Evolutionary conservation across 2,888 invertebrate genomes (phyloP).

Genomic region (Rotaria socialis): DNA sequence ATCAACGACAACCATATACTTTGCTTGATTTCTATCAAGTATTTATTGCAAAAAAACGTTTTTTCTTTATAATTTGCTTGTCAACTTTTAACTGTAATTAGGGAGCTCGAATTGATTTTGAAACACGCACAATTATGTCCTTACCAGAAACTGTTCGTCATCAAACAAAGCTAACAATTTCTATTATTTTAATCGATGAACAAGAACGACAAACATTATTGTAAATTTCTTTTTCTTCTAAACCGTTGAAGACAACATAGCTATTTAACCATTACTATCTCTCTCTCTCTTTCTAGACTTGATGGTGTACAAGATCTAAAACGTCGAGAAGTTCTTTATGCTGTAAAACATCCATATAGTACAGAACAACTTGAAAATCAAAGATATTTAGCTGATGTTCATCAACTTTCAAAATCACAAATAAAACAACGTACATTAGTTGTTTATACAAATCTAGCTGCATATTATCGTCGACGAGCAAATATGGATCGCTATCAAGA

Average conservation of each 20-base stretch:
- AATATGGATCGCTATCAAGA: no score
- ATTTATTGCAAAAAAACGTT: background rate
- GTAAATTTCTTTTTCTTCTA: background rate
- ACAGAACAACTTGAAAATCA: constrained; percentile 31
- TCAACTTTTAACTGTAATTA: constrained; percentile 47
- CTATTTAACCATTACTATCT: no score
- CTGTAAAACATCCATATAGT: constrained; percentile 24
- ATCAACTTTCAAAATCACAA: background rate
- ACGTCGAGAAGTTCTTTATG: constrained; percentile 34
- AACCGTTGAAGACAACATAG: background rate
- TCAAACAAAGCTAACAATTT: background rate
- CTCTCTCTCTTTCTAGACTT: background rate
- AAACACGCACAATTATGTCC: constrained; percentile 52
- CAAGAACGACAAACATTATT: background rate
- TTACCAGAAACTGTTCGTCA: constrained; percentile 52
- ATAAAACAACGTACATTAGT: constrained; percentile 6
- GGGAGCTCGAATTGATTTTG: constrained; percentile 53
- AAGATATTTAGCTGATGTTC: constrained; percentile 23
- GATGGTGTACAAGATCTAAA: constrained; percentile 18
- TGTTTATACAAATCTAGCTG: constrained; percentile 29
- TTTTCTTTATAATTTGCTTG: constrained; percentile 30
- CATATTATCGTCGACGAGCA: constrained; percentile 4
- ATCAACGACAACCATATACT: constrained; percentile 52
- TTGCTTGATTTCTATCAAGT: constrained; percentile 54
- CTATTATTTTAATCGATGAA: constrained; percentile 9